phyloP scores from a whole-genome alignment of 2,797 vertebrate genomes.

The Amphiprion clarkii region DNA sequence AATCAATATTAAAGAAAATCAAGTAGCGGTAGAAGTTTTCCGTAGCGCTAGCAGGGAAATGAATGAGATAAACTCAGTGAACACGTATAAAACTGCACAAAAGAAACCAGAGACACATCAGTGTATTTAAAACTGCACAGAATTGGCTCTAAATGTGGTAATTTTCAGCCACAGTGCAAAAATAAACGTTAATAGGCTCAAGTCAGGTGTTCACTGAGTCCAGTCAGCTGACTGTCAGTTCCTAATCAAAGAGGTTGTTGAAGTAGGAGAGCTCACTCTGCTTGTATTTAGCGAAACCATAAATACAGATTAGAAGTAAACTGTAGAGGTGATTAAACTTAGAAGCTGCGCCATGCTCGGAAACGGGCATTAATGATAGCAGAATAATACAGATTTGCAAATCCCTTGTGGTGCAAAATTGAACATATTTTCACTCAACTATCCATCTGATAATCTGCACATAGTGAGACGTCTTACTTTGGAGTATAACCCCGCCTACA shows the following conservation, averaged over 20 bases:
- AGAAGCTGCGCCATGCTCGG: rapidly evolving
- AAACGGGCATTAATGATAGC: rapidly evolving
- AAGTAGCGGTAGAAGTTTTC: neutral
- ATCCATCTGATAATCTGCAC: rapidly evolving
- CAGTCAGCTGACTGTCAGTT: conserved; percentile 69
- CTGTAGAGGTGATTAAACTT: rapidly evolving
- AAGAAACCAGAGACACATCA: neutral
- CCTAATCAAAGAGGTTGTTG: neutral
- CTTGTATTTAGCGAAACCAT: neutral
- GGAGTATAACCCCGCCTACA: neutral
- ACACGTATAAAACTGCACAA: neutral
- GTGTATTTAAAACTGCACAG: neutral
- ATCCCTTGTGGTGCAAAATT: rapidly evolving
- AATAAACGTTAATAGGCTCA: conserved; percentile 6
- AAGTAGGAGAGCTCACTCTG: neutral
- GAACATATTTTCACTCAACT: neutral
- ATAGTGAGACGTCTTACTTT: conserved; percentile 19
- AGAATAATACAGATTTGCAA: rapidly evolving
- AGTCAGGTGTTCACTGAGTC: neutral
- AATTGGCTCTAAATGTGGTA: neutral
- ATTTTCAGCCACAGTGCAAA: neutral
- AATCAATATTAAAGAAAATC: neutral
- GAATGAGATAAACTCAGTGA: neutral
- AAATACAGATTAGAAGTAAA: rapidly evolving
- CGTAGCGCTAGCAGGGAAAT: neutral